These are phyloP conservation scores for Sylvietta virens DNA, from an alignment of 2,113 vertebrate genomes.

Conservation along the genomic window DNA sequence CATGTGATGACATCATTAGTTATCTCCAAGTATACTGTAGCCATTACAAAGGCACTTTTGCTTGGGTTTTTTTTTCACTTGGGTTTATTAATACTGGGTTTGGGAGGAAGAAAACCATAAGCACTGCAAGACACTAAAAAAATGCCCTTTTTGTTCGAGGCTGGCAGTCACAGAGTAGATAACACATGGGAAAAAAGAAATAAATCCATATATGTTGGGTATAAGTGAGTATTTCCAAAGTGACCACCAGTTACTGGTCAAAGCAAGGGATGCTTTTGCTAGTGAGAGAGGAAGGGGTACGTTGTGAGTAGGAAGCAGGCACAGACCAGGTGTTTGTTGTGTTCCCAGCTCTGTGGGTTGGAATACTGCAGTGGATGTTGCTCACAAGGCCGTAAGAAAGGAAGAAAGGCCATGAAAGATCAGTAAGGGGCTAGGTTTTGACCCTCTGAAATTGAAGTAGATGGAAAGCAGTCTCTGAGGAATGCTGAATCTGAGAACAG, in stretches of 20 bases:
- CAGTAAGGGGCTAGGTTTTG: neutral
- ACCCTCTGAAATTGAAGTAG: neutral
- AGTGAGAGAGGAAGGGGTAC: neutral
- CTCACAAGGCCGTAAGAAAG: neutral
- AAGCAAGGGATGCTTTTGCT: neutral
- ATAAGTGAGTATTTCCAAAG: neutral
- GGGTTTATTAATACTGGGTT: neutral
- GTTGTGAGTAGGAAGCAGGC: neutral
- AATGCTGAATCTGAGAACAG: neutral
- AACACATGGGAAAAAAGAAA: neutral
- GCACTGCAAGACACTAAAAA: neutral
- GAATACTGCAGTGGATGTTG: neutral
- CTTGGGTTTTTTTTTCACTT: accelerated
- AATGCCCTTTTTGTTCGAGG: accelerated
- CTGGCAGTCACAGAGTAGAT: neutral
- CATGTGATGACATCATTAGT: neutral
- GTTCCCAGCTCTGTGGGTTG: neutral
- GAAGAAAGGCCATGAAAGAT: neutral
- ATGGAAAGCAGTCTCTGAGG: neutral
- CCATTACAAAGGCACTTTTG: neutral
- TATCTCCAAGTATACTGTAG: neutral
- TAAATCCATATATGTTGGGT: accelerated
- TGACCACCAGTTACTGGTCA: neutral
- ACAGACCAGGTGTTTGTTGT: neutral
- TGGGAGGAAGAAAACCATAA: neutral